Evolutionary conservation across 2,797 vertebrate species (phyloP), one percentile per base, ranked within the genome.

Genomic region (Pseudotriccus pelzelni): DNA sequence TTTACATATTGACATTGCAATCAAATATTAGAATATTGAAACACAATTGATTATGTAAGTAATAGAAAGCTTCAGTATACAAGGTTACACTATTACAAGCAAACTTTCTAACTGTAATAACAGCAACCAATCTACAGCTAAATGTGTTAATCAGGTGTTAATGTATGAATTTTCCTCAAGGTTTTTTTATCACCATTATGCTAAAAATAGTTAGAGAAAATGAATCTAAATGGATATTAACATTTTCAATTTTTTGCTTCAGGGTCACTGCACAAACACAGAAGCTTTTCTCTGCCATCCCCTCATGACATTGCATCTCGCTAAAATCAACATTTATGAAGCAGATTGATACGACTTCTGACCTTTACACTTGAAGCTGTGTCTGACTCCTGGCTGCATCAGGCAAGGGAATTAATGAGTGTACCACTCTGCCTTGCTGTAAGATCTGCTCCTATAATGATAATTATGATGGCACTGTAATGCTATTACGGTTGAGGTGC

Each of bases 221-320:
- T 93, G 93, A 95, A 96, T 94, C 84, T 95, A 96, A 97, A 84
- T 83, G 52, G 79, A 75, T 97, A 97, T 97, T 97, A 96, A 93
- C 50, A 84, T 96, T 95, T 96, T 94, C 60, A 53, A 25, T 94
- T 97, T 97, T 63, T 96, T 96, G 60, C 74, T 98, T 97, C 85
- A 76, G 96, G 94, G 96, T 97, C 88, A 97, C 41, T 28, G 16
- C 41, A 63, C 68, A 77, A 94, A 59, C 44, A 41, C 1, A 18
- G 20, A 85, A 47, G n/a, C 18, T 93, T 91, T 87, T 81, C 49
- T 62, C 68, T 95, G 62, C 53, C 47, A 79, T 85, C 73, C 78
- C 72, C 80, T 94, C 64, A n/a, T 80, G 93, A 92, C 94, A 88
- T 66, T 86, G 44, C 64, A 82, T 96, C 79, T 95, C 0, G 1